Evolutionary conservation across 1,140 invertebrate species (phyloP).

Genomic region (Aphelenchoides avenae): DNA sequence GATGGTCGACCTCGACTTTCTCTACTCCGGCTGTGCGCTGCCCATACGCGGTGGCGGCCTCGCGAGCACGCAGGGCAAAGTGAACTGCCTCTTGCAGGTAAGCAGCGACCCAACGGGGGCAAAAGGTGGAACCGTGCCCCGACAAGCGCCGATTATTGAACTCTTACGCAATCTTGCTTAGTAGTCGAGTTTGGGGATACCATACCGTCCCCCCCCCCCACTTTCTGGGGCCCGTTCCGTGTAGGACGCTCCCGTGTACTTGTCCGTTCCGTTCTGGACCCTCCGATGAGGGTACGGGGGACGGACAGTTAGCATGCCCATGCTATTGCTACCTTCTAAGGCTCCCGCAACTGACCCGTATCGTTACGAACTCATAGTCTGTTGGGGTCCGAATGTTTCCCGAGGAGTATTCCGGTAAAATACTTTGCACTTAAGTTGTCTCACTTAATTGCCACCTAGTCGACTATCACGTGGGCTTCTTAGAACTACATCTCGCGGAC

Average conservation of each 20-base stretch:
- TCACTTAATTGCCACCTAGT: slow-evolving; percentile 2
- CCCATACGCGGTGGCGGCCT: slow-evolving; percentile 73
- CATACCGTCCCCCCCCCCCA: no score
- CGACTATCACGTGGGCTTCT: not conserved
- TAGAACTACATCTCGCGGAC: slow-evolving; percentile 50
- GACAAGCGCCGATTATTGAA: not conserved
- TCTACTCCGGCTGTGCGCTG: slow-evolving; percentile 72
- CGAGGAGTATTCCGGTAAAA: not conserved
- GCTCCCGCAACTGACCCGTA: no score
- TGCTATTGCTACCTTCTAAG: no score
- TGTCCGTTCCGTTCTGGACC: no score
- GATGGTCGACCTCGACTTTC: slow-evolving; percentile 77
- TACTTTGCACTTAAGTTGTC: no score
- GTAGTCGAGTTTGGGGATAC: no score
- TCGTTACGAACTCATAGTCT: no score
- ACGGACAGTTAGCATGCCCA: no score
- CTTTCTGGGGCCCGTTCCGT: no score
- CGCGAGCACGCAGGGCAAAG: slow-evolving; percentile 89
- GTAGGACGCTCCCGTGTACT: no score
- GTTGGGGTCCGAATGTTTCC: no score
- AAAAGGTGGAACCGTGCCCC: not conserved
- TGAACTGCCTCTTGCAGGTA: slow-evolving; percentile 92
- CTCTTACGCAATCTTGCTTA: not conserved
- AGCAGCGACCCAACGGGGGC: slow-evolving; percentile 19
- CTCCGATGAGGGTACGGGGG: no score